A percentile compares a stretch with the other conserved stretches of the same genome.
Conservation (phyloP, 2,797 vertebrate species). For the Holocentrus rufus region DNA sequence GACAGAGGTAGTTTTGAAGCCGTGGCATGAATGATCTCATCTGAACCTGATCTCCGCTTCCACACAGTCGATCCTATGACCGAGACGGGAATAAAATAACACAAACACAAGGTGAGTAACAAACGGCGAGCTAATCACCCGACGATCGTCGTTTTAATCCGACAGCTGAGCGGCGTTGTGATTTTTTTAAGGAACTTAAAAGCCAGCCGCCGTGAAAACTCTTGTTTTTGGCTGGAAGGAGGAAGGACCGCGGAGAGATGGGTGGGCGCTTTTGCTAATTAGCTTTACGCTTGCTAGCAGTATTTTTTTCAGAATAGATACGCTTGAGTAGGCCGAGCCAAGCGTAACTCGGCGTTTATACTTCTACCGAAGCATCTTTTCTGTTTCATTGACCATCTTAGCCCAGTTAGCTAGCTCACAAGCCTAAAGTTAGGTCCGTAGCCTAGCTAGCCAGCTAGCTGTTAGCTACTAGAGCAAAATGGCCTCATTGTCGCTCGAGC, state of each 20-base stretch:
- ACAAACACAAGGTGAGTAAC: slow-evolving; percentile 75
- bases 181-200: slow-evolving; percentile 55
- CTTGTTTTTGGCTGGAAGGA: slow-evolving; percentile 72
- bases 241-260: slow-evolving; percentile 69
- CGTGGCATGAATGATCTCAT: slow-evolving; percentile 85
- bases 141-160: slow-evolving; percentile 11
- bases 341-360: neutral
- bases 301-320: neutral
- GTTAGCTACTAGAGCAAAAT: slow-evolving; percentile 81
- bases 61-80: slow-evolving; percentile 81
- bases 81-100: slow-evolving; percentile 79
- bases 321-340: neutral
- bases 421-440: slow-evolving; percentile 5
- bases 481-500: slow-evolving; percentile 80
- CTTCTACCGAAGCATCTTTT: neutral
- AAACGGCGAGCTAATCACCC: neutral
- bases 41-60: slow-evolving; percentile 78
- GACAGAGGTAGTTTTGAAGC: slow-evolving; percentile 77
- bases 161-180: slow-evolving; percentile 17
- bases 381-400: slow-evolving; percentile 20
- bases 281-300: slow-evolving; percentile 47
- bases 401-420: slow-evolving; percentile 32
- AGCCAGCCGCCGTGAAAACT: slow-evolving; percentile 62
- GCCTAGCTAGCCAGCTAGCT: slow-evolving; percentile 64
- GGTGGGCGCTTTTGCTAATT: slow-evolving; percentile 69